A percentile compares a stretch with the other conserved stretches of the same genome.
Evolutionary conservation across 2,113 vertebrate genomes (phyloP).

Genomic region (Sus scrofa): DNA sequence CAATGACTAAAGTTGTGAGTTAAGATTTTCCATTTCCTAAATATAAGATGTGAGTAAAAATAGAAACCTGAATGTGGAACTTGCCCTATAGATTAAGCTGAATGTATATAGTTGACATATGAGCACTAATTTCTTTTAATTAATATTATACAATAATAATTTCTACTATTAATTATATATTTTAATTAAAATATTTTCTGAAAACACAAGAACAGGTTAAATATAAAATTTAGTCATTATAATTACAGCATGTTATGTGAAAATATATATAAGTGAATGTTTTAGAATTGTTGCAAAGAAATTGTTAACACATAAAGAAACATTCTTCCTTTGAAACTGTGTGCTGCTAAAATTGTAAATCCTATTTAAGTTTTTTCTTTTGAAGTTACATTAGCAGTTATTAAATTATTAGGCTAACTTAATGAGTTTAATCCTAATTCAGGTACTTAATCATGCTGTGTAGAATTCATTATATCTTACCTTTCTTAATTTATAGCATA

Average conservation of each 20-base stretch:
- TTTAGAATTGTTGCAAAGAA: background rate
- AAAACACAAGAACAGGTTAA: background rate
- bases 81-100: background rate
- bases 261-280: background rate
- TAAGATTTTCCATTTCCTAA: background rate
- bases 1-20: background rate
- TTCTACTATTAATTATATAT: background rate
- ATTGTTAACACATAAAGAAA: background rate
- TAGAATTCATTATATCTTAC: constrained; percentile 61
- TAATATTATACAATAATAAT: background rate
- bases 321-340: constrained; percentile 7
- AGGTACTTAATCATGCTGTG: constrained; percentile 79
- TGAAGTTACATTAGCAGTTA: constrained; percentile 56
- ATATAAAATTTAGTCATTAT: background rate
- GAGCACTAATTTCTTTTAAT: background rate
- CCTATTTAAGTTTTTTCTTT: constrained; percentile 60
- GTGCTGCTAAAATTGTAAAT: background rate
- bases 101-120: background rate
- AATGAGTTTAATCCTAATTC: constrained; percentile 77
- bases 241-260: background rate
- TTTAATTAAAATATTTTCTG: background rate
- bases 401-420: constrained; percentile 66
- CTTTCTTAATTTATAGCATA: constrained; percentile 77
- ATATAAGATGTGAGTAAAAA: background rate
- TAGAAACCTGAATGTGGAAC: background rate